phyloP scores from a whole-genome alignment of 2,113 vertebrate species.

The Hystrix brachyura region DNA sequence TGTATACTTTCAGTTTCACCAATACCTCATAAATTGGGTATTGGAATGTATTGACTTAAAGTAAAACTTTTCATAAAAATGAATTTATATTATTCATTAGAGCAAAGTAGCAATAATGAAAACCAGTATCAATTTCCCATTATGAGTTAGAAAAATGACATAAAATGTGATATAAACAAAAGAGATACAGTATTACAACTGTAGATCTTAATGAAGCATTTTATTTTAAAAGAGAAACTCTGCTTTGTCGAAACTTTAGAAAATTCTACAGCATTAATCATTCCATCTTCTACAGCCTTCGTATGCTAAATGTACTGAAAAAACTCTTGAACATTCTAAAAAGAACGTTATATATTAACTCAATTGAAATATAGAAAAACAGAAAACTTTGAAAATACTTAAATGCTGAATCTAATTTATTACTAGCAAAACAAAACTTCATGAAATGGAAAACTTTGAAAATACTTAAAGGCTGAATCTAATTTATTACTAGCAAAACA shows the following conservation, averaged over 20 bases:
- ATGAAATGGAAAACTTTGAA: constrained; percentile 1
- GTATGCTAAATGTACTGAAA: not conserved
- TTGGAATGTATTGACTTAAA: not conserved
- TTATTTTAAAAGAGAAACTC: constrained; percentile 17
- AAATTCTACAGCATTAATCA: not conserved
- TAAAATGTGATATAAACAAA: not conserved
- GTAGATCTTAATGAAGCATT: constrained; percentile 22
- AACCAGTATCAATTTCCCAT: constrained; percentile 6
- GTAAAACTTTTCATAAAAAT: constrained; percentile 30
- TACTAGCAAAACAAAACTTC: not conserved
- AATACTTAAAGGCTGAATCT: constrained; percentile 16
- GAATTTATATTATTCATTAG: constrained; percentile 40
- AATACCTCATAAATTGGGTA: not conserved
- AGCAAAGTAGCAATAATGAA: not conserved
- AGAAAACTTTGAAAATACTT: constrained; percentile 34
- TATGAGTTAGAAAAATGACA: not conserved
- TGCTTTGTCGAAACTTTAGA: not conserved
- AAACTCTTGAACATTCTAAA: not conserved
- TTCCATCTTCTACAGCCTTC: not conserved
- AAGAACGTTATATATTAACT: not conserved
- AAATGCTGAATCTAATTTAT: constrained; percentile 33
- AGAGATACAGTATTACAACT: not conserved
- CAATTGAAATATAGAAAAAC: constrained; percentile 36
- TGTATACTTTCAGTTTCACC: not conserved
- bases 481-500: constrained; percentile 16